Base-by-base conservation (phyloP, 2,888 invertebrate genomes). In the Tenthredo scrophulariae region DNA sequence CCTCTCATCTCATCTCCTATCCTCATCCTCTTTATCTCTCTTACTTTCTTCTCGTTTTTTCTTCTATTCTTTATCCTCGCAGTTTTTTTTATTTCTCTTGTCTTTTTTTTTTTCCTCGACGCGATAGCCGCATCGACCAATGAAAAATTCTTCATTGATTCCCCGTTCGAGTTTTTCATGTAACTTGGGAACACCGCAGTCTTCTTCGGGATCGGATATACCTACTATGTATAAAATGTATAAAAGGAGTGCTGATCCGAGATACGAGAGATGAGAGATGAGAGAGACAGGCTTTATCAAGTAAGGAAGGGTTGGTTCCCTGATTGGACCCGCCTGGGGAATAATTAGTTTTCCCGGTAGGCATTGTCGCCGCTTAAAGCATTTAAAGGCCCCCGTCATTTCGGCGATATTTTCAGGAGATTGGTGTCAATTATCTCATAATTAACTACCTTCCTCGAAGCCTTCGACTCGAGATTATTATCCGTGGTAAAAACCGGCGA, bases 281-380 rank as follows among this genome's bases (percentile, higher is more conserved):
- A 13, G 26, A 62, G 22, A 65, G 46, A 43, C 65, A 29, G 75
- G 37, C 15, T 22, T 22, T 37, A 54, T 26, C 10, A 10, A 18
- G 65, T 22, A 18, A 37, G 13, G 46, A 84, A 54, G 84, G 72
- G 54, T 26, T 46, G 84, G 10, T n/a, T 74, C 40, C 26, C 75
- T 58, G 84, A 84, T 84, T 75, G 58, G 22, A 84, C 40, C 26
- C n/a, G 37, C 74, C 84, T 18, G 22, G 58, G 84, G 54, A 84
- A 84, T 84, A 84, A 84, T 84, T 84, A 84, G 84, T 74, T 84
- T 74, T 65, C 54, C 80, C 80, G 58, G 33, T 80, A 40, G 80
- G 80, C 58, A 58, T 80, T 58, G 80, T 80, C 58, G 80, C 37
- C 22, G 80, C 40, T 62, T 62, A 58, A 80, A 58, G 58, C 37